Evolutionary conservation across 1,140 invertebrate genomes (phyloP), one percentile per base, ranked within the genome.

Genomic region (Drosophila sp.): DNA sequence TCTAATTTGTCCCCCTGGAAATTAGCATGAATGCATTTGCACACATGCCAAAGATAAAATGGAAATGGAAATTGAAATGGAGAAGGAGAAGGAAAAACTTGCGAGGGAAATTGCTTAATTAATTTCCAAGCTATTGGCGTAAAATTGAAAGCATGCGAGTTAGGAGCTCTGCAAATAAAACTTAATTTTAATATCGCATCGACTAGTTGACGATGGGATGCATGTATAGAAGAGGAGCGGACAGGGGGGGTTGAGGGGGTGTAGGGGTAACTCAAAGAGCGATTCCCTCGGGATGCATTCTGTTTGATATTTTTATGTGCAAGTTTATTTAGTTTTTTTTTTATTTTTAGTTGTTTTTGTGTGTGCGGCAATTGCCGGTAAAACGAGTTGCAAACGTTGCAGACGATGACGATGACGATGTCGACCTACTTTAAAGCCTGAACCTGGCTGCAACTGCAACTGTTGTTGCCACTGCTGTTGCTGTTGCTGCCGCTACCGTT

Each of bases 31-130:
- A 83, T 76, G 80, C 80, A 78, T 63, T 48, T 38, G 46, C 72
- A 80, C 75, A 80, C 50, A 76, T 57, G 59, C 38, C 41, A 36
- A 46, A 34, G 9, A 27, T 16, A 9, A 43, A 58, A 27, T 7
- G 8, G n/a, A 29, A n/a, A n/a, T n/a, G 7, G 18, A 25, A 57
- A 57, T 29, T 36, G 43, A 61, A 41, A 8, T 2, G 8, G 11
- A 64, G 25, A 32, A 16, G 32, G 34, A 45, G 45, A 51, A 43
- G 43, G 45, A 58, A 70, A 82, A 76, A 72, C 41, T 66, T 76
- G 65, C 59, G 21, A 61, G 59, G 76, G 67, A 76, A 83, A 84
- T 83, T 84, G 80, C 80, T 80, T 84, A 83, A 83, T 83, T 83
- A 83, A 83, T 84, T 83, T 84, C 54, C 80, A 62, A 56, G 61